These are phyloP conservation scores for Bombus confusus DNA, from an alignment of 1,140 invertebrate species.

Conservation along the genomic window DNA sequence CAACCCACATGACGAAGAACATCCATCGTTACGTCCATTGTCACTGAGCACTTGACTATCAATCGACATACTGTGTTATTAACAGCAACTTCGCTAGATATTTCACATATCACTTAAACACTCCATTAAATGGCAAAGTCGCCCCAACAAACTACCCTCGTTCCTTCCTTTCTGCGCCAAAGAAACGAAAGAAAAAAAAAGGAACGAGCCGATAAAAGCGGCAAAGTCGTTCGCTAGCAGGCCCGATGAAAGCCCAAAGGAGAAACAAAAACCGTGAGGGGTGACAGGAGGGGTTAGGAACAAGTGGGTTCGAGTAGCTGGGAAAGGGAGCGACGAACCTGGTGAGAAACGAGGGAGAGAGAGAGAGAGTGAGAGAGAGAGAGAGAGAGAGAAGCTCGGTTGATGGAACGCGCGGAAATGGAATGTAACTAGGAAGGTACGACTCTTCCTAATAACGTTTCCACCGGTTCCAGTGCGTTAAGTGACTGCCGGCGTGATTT, in stretches of 20 bases:
- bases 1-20: not conserved
- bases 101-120: not conserved
- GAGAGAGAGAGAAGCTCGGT: slow-evolving; percentile 27
- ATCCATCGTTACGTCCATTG: not conserved
- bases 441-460: slow-evolving; percentile 61
- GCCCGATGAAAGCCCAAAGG: not conserved
- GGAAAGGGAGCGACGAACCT: not conserved
- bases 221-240: not conserved
- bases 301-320: slow-evolving; percentile 5
- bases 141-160: not conserved
- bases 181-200: not conserved
- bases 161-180: not conserved
- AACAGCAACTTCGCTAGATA: not conserved
- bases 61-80: not conserved
- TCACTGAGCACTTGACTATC: not conserved
- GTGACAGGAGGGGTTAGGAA: not conserved
- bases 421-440: slow-evolving; percentile 50
- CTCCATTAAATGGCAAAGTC: not conserved
- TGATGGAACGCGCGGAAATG: slow-evolving; percentile 62
- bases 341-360: not conserved
- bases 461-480: slow-evolving; percentile 32
- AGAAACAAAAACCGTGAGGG: not conserved
- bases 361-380: not conserved
- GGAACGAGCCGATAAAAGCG: not conserved
- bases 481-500: slow-evolving; percentile 57